These are phyloP conservation scores for Pachymerium ferrugineum DNA, from an alignment of 2,888 invertebrate genomes.

Conservation along the genomic window DNA sequence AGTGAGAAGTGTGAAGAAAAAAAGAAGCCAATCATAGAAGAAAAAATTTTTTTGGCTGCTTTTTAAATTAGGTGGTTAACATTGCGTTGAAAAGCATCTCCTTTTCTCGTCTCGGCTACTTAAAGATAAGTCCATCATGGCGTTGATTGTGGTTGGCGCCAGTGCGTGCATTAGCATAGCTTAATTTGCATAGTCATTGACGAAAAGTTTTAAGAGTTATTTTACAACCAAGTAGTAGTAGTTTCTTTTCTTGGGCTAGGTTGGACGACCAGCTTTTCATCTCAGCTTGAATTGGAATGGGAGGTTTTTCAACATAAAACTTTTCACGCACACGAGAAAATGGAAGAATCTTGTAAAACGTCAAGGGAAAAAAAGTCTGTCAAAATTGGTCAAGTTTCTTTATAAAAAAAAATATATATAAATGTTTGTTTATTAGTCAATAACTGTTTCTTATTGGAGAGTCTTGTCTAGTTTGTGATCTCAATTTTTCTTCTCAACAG, in stretches of 20 bases:
- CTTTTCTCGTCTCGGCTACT: neutral
- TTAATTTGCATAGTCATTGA: constrained; percentile 15
- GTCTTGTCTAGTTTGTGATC: too few relatives aligned
- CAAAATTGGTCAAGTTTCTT: neutral
- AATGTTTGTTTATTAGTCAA: too few relatives aligned
- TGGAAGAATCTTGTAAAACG: constrained; percentile 1
- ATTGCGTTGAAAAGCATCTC: neutral
- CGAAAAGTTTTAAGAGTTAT: constrained; percentile 24
- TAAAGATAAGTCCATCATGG: neutral
- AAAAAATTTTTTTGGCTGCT: neutral
- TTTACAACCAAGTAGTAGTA: neutral
- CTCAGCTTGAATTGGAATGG: constrained; percentile 25
- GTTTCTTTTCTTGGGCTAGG: neutral
- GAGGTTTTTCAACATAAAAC: constrained; percentile 26
- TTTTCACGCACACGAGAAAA: neutral
- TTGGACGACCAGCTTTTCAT: neutral
- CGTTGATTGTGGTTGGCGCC: constrained; percentile 17
- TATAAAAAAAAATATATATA: too few relatives aligned
- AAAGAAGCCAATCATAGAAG: too few relatives aligned
- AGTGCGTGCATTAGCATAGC: neutral
- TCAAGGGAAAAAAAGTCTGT: neutral
- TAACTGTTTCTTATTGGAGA: too few relatives aligned
- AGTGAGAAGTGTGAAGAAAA: too few relatives aligned
- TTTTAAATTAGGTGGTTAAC: neutral
- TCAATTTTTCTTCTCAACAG: too few relatives aligned